A percentile compares a stretch with the other conserved stretches of the same genome.
These are phyloP conservation scores for Orchesella cincta DNA, from an alignment of 1,140 invertebrate species.

Conservation along the genomic window DNA sequence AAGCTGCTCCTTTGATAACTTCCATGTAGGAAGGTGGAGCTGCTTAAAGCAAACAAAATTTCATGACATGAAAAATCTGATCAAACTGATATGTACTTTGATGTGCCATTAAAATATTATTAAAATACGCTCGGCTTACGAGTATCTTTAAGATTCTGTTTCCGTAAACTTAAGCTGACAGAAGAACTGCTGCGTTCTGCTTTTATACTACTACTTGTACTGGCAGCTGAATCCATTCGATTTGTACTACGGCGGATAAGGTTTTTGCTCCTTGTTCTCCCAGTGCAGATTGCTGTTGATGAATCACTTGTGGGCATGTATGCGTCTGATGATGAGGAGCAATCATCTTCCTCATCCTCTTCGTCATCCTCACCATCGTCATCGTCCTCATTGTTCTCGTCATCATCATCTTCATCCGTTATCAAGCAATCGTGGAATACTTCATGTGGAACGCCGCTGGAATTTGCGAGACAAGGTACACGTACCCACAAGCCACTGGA, in stretches of 20 bases:
- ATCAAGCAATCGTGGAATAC: slow-evolving; percentile 17
- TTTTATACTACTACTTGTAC: slow-evolving; percentile 16
- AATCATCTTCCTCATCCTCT: slow-evolving; percentile 36
- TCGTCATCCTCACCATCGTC: slow-evolving; percentile 33
- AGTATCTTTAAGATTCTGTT: slow-evolving; percentile 2
- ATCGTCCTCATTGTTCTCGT: slow-evolving; percentile 22
- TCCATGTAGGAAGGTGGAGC: slow-evolving; percentile 40
- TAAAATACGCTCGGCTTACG: slow-evolving; percentile 7
- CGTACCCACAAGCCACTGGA: slow-evolving; percentile 31
- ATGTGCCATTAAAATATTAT: background rate
- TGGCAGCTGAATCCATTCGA: background rate
- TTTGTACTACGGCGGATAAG: background rate
- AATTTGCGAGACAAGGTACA: slow-evolving; percentile 28
- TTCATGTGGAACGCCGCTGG: slow-evolving; percentile 8
- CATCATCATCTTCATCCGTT: slow-evolving; percentile 31
- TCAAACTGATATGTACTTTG: too few species aligned
- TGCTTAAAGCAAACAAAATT: background rate
- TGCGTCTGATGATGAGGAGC: slow-evolving; percentile 25
- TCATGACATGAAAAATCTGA: too few species aligned
- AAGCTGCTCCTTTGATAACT: slow-evolving; percentile 28
- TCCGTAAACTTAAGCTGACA: slow-evolving; percentile 2
- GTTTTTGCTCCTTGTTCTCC: background rate
- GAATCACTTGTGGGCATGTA: slow-evolving; percentile 24
- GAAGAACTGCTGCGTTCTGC: slow-evolving; percentile 14
- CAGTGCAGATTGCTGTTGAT: slow-evolving; percentile 1